These are phyloP conservation scores for Chymomyza procnemis DNA, from an alignment of 2,888 invertebrate genomes.

Conservation along the genomic window DNA sequence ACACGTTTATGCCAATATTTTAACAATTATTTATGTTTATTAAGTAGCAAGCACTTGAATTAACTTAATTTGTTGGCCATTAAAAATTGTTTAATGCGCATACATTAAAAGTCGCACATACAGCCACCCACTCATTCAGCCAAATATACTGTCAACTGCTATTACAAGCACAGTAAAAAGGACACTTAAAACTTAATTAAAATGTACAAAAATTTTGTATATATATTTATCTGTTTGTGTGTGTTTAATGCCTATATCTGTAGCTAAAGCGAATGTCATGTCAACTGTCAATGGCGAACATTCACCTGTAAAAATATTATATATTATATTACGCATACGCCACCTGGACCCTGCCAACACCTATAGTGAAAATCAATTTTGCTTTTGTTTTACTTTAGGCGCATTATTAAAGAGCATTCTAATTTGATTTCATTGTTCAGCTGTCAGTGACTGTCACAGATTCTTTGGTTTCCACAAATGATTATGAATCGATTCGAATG, in stretches of 20 bases:
- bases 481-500: slow-evolving; percentile 60
- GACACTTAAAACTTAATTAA: slow-evolving; percentile 47
- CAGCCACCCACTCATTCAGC: not conserved
- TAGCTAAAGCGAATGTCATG: slow-evolving; percentile 1
- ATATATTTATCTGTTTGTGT: not conserved
- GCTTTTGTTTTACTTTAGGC: slow-evolving; percentile 63
- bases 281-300: slow-evolving; percentile 20
- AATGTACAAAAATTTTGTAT: slow-evolving; percentile 36
- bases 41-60: not conserved
- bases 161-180: slow-evolving; percentile 30
- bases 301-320: not conserved
- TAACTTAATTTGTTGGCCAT: not conserved
- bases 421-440: slow-evolving; percentile 71
- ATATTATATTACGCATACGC: slow-evolving; percentile 11
- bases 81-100: not conserved
- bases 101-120: not conserved
- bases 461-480: slow-evolving; percentile 49
- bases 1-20: not conserved
- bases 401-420: slow-evolving; percentile 68
- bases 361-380: slow-evolving; percentile 11
- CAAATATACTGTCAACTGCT: not conserved
- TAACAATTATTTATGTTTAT: not conserved
- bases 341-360: not conserved
- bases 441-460: slow-evolving; percentile 53
- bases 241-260: slow-evolving; percentile 11